Base-by-base conservation (phyloP, 2,113 vertebrate genomes). In the Chloropsis cyanopogon region DNA sequence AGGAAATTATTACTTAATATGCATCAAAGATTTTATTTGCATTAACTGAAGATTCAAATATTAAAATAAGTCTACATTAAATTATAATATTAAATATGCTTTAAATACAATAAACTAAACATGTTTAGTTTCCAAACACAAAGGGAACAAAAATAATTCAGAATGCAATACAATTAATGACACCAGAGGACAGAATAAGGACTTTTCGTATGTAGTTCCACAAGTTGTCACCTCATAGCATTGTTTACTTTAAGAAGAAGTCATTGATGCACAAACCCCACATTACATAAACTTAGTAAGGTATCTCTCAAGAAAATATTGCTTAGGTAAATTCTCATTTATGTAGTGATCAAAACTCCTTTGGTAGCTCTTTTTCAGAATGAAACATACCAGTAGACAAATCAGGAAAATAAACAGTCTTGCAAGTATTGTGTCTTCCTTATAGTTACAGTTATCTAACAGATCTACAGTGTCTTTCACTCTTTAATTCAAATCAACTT, bases 11-110 rank as follows among this genome's bases (percentile, higher is more conserved):
- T 86, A 89, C n/a, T 86, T 70, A 86, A 93, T 95, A 94, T 19
- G 78, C 85, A 90, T 84, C 88, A 91, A 95, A 94, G 68, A 69
- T 95, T 97, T 96, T 94, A 92, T 95, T 97, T 92, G 85, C 92
- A 90, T 94, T 92, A 95, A 90, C 44, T 93, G 93, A 92, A 95
- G 88, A 95, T 77, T 94, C 89, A 94, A 91, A 93, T 97, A 96
- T 90, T 96, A 94, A 96, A 97, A 94, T 95, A 96, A 96, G 91
- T 97, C 96, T 97, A 96, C 96, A 96, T 98, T 98, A 97, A 98
- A 97, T 98, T 97, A 98, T 97, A 97, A 88, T 96, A 97, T 97
- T 97, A 98, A 95, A 97, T 96, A 97, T 42, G 68, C 53, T 96
- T 96, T 96, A 97, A 96, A 98, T 96, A 97, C 77, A 97, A 71